These are phyloP conservation scores for Drosophila limbata DNA, from an alignment of 2,888 invertebrate species.

Conservation along the genomic window DNA sequence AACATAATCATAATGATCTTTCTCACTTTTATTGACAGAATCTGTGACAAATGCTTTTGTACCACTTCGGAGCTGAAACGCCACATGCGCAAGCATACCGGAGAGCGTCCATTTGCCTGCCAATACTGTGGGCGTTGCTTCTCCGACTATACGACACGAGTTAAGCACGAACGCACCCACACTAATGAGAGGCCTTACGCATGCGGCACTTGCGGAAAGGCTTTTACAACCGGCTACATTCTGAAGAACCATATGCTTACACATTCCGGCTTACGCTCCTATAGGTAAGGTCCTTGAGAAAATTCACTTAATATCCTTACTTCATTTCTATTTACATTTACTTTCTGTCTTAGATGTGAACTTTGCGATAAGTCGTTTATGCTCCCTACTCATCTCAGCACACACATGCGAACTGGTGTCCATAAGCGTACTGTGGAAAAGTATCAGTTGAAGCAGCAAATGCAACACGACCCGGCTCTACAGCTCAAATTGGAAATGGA, in stretches of 20 bases:
- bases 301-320: too few relatives aligned
- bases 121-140: constrained; percentile 75
- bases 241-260: constrained; percentile 73
- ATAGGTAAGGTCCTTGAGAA: constrained; percentile 47
- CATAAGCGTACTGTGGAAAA: constrained; percentile 74
- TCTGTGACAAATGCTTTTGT: constrained; percentile 72
- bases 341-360: constrained; percentile 55
- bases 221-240: constrained; percentile 74
- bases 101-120: constrained; percentile 73
- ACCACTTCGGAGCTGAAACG: constrained; percentile 75
- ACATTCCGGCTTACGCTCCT: constrained; percentile 74
- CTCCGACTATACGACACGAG: constrained; percentile 69
- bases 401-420: constrained; percentile 72
- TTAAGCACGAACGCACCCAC: constrained; percentile 75
- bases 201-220: constrained; percentile 75
- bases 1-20: background rate
- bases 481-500: constrained; percentile 72
- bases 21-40: constrained; percentile 37
- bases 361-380: constrained; percentile 74
- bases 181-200: constrained; percentile 79
- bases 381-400: constrained; percentile 73
- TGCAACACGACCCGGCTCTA: constrained; percentile 59
- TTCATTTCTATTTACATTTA: background rate
- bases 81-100: constrained; percentile 74
- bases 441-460: constrained; percentile 63